Evolutionary conservation across 1,140 invertebrate genomes (phyloP), one percentile per base, ranked within the genome.

Genomic region (Drosophila mayri): DNA sequence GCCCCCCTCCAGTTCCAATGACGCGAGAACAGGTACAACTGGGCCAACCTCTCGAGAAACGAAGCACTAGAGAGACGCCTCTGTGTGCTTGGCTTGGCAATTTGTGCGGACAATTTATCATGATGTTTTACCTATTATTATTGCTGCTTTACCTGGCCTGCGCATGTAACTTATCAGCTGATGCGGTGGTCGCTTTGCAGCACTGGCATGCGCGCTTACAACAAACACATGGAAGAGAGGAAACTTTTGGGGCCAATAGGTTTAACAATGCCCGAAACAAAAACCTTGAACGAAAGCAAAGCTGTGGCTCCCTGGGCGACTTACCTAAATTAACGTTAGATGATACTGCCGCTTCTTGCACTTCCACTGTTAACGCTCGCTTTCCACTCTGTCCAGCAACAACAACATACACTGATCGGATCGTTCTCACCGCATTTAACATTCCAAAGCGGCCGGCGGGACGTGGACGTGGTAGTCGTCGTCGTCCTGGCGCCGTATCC

Each of bases 371-470:
- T 79, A 84, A 66, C 83, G 80, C 66, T 84, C 54, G 63, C 74
- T 77, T 81, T 70, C 70, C 66, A 66, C 81, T 79, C 75, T 73
- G 35, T 67, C 79, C 73, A 81, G 73, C 78, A 81, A 80, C 78
- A 80, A 79, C 78, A 85, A 86, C 83, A 87, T 87, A 83, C 88
- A 91, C 88, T 91, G 90, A 84, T 90, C 66, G 79, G 66, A 76
- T 82, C 68, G 90, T 91, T 91, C 76, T 91, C 88, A 91, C 88
- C 90, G 88, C 88, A 91, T 91, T 70, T 91, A 91, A 91, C 88
- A 91, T 91, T 91, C 88, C 88, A 91, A 91, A 74, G 86, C 87
- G 88, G 78, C 86, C 68, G 72, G 76, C 67, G 76, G 61, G 70
- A 63, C 77, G 72, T 76, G 63, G 79, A 81, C 52, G 62, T 71